phyloP scores from a whole-genome alignment of 2,113 vertebrate genomes.

The Oncorhynchus tshawytscha region DNA sequence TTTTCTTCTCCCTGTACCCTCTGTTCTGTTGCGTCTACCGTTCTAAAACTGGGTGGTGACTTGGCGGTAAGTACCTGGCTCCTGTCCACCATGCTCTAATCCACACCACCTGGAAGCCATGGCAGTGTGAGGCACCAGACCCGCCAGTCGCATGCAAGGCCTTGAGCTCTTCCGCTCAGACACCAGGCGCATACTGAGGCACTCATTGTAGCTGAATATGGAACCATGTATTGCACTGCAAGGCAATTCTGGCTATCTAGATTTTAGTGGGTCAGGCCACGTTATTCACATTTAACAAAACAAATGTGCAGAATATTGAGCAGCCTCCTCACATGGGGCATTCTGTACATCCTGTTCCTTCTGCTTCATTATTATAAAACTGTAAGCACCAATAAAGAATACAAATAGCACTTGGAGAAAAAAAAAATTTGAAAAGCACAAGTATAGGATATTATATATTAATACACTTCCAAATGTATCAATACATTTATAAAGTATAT shows the following conservation, averaged over 20 bases:
- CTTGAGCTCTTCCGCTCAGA: slow-evolving; percentile 36
- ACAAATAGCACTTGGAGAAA: neutral
- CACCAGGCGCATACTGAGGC: slow-evolving; percentile 30
- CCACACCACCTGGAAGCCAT: slow-evolving; percentile 59
- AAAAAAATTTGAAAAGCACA: too few species aligned
- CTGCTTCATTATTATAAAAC: neutral
- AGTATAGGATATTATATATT: too few species aligned
- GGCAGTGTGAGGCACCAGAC: slow-evolving; percentile 38
- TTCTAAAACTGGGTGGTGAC: slow-evolving; percentile 30
- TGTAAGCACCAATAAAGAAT: neutral
- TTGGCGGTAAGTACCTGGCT: slow-evolving; percentile 39
- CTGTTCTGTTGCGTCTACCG: slow-evolving; percentile 44
- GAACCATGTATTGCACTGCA: slow-evolving; percentile 43
- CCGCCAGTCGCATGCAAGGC: slow-evolving; percentile 8
- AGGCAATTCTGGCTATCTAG: slow-evolving; percentile 22
- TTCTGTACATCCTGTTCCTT: neutral
- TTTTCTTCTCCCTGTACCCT: slow-evolving; percentile 10
- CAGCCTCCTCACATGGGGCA: neutral
- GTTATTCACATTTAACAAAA: slow-evolving; percentile 10
- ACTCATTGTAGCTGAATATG: slow-evolving; percentile 50
- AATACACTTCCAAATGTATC: too few species aligned
- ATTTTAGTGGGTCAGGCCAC: neutral
- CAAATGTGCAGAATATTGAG: neutral
- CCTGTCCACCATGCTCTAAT: slow-evolving; percentile 25
- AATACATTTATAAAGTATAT: too few species aligned